Percentiles rank a stretch among this genome's conserved stretches.
These are phyloP conservation scores for Salarias fasciatus DNA, from an alignment of 2,797 vertebrate species.

Conservation along the genomic window DNA sequence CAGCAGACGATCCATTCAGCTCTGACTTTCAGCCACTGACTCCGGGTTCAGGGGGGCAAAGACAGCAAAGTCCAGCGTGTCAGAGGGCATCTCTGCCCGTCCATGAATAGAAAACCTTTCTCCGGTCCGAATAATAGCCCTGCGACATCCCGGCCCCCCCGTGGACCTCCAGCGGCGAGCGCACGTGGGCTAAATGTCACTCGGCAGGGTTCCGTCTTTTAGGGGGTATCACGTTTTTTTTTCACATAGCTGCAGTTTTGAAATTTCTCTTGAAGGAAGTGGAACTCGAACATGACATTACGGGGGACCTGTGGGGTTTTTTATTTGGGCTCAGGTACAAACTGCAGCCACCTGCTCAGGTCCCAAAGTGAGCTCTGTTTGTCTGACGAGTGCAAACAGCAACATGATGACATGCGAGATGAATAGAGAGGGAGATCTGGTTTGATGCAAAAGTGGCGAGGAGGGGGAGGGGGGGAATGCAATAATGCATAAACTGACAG, in stretches of 20 bases:
- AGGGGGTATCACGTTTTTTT: conserved; percentile 49
- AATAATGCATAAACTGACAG: conserved; percentile 73
- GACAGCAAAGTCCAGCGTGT: conserved; percentile 26
- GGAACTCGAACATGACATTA: conserved; percentile 34
- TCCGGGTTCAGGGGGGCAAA: conserved; percentile 40
- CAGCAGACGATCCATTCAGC: neutral
- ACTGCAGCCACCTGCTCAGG: conserved; percentile 48
- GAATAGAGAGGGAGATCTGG: conserved; percentile 41
- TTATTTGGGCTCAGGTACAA: conserved; percentile 31
- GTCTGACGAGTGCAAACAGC: conserved; percentile 52
- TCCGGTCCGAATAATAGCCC: conserved; percentile 55
- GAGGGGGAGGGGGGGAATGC: conserved; percentile 26
- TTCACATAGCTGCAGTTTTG: conserved; percentile 3
- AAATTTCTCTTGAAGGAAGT: conserved; percentile 14
- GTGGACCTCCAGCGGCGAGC: conserved; percentile 31
- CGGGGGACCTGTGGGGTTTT: conserved; percentile 14
- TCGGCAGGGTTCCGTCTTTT: conserved; percentile 61
- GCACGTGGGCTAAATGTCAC: conserved; percentile 71
- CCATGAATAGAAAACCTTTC: conserved; percentile 71
- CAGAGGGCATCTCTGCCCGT: conserved; percentile 39
- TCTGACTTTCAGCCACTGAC: conserved; percentile 29
- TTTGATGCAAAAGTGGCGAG: conserved; percentile 26
- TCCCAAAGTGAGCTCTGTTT: conserved; percentile 39
- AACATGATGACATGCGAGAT: conserved; percentile 46
- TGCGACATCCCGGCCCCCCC: conserved; percentile 38